phyloP scores from a whole-genome alignment of 2,797 vertebrate species.

The Squalus acanthias region DNA sequence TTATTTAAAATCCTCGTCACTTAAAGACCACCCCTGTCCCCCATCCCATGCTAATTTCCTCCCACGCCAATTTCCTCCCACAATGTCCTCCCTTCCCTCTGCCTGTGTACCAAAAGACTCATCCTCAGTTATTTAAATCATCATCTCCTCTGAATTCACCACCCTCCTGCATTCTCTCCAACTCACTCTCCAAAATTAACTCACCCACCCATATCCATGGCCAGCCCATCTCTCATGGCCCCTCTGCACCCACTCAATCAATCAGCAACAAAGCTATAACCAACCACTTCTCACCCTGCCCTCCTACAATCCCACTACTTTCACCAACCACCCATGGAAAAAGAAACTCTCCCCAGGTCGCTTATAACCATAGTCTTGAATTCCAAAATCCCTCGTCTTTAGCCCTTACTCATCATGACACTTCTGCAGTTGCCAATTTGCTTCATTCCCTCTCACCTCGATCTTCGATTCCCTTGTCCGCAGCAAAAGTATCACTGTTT shows the following conservation, averaged over 20 bases:
- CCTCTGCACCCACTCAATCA: background rate
- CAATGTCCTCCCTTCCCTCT: no score
- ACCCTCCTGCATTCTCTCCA: background rate
- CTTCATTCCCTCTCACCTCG: background rate
- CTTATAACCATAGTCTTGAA: background rate
- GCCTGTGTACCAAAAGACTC: no score
- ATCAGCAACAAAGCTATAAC: background rate
- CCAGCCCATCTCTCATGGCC: background rate
- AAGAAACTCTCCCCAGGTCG: background rate
- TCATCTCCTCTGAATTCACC: no score
- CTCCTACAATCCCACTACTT: background rate
- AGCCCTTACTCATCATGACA: background rate
- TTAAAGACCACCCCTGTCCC: no score
- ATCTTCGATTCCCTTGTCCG: background rate
- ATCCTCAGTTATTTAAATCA: no score
- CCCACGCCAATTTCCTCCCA: no score
- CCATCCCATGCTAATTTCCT: no score
- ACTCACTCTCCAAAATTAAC: background rate
- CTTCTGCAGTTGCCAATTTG: background rate
- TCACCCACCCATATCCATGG: background rate
- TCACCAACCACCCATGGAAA: background rate
- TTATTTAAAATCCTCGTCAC: no score
- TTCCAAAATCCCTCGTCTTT: background rate
- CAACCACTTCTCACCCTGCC: background rate
- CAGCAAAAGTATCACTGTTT: background rate